Percentiles rank a stretch among this genome's conserved stretches.
These are phyloP conservation scores for Chascanopsetta lugubris DNA, from an alignment of 2,113 vertebrate genomes.

Conservation along the genomic window DNA sequence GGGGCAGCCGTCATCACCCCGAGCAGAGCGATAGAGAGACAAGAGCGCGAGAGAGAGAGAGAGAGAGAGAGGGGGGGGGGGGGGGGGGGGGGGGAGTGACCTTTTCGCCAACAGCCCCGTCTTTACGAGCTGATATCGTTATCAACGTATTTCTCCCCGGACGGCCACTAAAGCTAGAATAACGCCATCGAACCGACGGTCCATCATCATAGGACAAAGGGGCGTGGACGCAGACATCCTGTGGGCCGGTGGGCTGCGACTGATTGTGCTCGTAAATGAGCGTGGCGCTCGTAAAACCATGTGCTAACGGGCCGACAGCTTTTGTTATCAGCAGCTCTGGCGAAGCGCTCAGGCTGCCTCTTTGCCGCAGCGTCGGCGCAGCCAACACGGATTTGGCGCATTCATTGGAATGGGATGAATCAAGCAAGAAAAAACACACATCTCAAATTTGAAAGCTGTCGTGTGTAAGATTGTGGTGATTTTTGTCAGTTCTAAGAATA, in stretches of 20 bases:
- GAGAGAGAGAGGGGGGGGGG: slow-evolving; percentile 33
- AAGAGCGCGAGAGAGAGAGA: slow-evolving; percentile 32
- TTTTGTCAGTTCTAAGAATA: too few relatives aligned
- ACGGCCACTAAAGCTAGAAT: slow-evolving; percentile 75
- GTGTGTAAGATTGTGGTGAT: too few relatives aligned
- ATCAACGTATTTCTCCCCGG: slow-evolving; percentile 79
- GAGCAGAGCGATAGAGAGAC: slow-evolving; percentile 44
- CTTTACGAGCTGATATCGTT: slow-evolving; percentile 79
- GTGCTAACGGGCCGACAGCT: slow-evolving; percentile 77
- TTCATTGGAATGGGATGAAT: slow-evolving; percentile 54
- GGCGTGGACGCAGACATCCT: slow-evolving; percentile 75
- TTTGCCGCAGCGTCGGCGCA: slow-evolving; percentile 45
- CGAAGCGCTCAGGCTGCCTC: slow-evolving; percentile 40
- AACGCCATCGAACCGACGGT: slow-evolving; percentile 75
- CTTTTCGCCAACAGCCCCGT: slow-evolving; percentile 74
- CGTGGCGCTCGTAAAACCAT: slow-evolving; percentile 77
- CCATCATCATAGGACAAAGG: slow-evolving; percentile 79
- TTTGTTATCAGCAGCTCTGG: slow-evolving; percentile 72
- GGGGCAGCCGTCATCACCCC: slow-evolving; percentile 67
- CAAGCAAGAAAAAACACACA: too few relatives aligned
- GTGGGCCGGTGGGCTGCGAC: slow-evolving; percentile 75
- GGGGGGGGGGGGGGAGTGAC: slow-evolving; percentile 63
- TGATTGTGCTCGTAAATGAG: slow-evolving; percentile 81
- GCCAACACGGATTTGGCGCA: slow-evolving; percentile 37
- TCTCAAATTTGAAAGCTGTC: too few relatives aligned